Base-by-base conservation (phyloP, 2,113 vertebrate genomes). In the Saguinus midas region DNA sequence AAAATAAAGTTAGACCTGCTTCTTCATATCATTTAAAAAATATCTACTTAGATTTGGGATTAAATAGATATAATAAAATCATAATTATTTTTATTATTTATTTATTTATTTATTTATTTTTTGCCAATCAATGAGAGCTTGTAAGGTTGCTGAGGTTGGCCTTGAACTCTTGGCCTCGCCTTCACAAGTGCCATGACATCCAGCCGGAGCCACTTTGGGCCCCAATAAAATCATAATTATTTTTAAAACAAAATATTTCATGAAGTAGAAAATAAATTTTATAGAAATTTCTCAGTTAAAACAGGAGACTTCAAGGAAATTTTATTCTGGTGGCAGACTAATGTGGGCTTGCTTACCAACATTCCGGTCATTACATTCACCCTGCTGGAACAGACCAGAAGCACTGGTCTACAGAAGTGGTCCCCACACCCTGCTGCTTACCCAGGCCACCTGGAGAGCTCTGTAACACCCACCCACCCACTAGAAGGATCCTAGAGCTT, bases 61-160 rank as follows among this genome's bases (percentile, higher is more conserved):
- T 92, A 94, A 82, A 93, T 80, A 79, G 23, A 84, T 93, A 50
- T 86, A 92, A 94, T 5, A 79, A 84, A 91, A 80, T 25, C 21
- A 81, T 72, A 83, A 88, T 48, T 96, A 6, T 85, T 90, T 68
- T 40, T 40, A 40, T 40, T 3, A 3, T 40, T 40, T 40, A 40
- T 40, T 40, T n/a, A 45, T 40, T 40, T 40, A 3, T 40, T 40
- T 40, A 40, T 40, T 40, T 40, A 3, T 40, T 40, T 40, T 40
- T 40, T 40, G 37, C 37, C 37, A 40, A 40, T 40, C 37, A 40
- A 40, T 40, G 37, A 40, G 37, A 40, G 37, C 37, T 40, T 40
- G 37, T 40, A 40, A 40, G 37, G 37, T 40, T 40, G 37, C 37
- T 40, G 37, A 40, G 37, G 37, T 40, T 40, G 37, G 37, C 37